A percentile compares a stretch with the other conserved stretches of the same genome.
Conservation (phyloP, 2,113 vertebrate species). For the Oostethus manadensis region DNA sequence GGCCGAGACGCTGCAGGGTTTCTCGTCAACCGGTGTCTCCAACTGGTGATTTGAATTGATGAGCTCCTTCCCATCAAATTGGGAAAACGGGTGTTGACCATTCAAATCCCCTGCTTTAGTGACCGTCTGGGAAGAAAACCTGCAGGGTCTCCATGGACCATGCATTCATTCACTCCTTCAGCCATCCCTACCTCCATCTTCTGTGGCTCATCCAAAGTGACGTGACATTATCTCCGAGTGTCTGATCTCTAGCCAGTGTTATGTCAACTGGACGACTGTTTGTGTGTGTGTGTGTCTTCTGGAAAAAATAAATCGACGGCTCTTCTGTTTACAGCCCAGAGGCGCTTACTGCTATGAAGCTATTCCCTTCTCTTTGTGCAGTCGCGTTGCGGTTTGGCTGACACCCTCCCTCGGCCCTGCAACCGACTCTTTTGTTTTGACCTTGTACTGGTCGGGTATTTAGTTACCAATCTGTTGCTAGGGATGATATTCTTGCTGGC, state of each 20-base stretch:
- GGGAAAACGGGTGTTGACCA: too few relatives aligned
- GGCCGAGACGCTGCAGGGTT: too few relatives aligned
- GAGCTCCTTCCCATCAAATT: too few relatives aligned
- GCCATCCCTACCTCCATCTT: conserved; percentile 16
- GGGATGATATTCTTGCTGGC: too few relatives aligned
- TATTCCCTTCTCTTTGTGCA: conserved; percentile 8
- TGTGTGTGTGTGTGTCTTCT: conserved; percentile 23
- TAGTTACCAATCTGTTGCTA: too few relatives aligned
- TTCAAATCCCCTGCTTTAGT: too few relatives aligned
- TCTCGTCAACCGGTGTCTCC: too few relatives aligned
- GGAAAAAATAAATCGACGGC: conserved; percentile 34
- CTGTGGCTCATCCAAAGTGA: conserved; percentile 32
- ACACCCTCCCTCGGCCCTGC: background rate
- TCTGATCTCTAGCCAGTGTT: conserved; percentile 28
- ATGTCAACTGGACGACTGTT: conserved; percentile 45
- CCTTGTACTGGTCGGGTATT: too few relatives aligned
- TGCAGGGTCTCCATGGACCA: too few relatives aligned
- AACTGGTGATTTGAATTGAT: too few relatives aligned
- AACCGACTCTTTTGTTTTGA: background rate
- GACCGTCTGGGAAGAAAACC: too few relatives aligned
- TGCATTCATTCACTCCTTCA: conserved; percentile 5
- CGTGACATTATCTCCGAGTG: conserved; percentile 30
- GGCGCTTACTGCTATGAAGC: conserved; percentile 49
- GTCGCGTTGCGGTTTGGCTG: background rate
- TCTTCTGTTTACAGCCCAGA: conserved; percentile 41